phyloP scores from a whole-genome alignment of 2,797 vertebrate genomes.

The Poeciliopsis turneri region DNA sequence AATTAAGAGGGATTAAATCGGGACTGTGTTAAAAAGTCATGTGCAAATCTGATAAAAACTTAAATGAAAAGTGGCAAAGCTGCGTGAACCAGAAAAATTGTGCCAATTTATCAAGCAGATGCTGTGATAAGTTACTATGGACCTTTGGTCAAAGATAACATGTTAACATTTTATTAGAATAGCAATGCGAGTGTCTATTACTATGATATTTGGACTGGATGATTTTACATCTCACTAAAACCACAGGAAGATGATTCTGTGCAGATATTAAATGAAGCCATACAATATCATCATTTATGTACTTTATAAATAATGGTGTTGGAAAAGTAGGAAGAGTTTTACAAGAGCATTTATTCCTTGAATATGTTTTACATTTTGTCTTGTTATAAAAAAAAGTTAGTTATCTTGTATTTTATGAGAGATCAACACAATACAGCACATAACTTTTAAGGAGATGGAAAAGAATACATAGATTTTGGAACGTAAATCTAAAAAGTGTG shows the following conservation, averaged over 20 bases:
- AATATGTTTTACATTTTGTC: not conserved
- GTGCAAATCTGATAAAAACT: conserved; percentile 1
- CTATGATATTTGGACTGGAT: not conserved
- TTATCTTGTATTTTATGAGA: not conserved
- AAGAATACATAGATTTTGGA: not conserved
- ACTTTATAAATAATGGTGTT: not conserved
- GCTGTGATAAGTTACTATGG: not conserved
- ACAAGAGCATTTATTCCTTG: not conserved
- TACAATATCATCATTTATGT: not conserved
- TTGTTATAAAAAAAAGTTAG: not conserved
- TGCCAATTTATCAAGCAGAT: not conserved
- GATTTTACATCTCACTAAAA: not conserved
- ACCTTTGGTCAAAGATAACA: not conserved
- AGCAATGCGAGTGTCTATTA: not conserved
- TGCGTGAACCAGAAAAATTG: not conserved
- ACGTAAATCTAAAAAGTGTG: not conserved
- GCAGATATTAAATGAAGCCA: not conserved
- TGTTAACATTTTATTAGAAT: not conserved
- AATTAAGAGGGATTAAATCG: not conserved
- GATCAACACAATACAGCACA: not conserved
- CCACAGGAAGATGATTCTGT: not conserved
- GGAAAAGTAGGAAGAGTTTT: not conserved
- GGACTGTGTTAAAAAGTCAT: conserved; percentile 3
- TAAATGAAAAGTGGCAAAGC: not conserved
- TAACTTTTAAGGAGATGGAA: not conserved